phyloP scores from a whole-genome alignment of 2,113 vertebrate genomes.

The Lophius piscatorius region DNA sequence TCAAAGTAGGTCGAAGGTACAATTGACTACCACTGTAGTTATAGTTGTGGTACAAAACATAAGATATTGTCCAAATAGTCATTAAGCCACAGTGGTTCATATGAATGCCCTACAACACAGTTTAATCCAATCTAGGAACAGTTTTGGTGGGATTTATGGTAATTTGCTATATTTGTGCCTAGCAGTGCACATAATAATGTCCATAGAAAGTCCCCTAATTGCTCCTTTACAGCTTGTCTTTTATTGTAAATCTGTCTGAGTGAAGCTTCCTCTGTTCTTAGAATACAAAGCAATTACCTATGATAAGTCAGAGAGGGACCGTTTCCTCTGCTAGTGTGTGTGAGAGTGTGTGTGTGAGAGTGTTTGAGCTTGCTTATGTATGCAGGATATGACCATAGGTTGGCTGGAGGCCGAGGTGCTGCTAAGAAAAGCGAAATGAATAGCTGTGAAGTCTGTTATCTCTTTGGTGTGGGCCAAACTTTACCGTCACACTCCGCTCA shows the following conservation, averaged over 20 bases:
- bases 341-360: neutral
- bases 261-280: slow-evolving; percentile 64
- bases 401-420: slow-evolving; percentile 27
- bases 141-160: slow-evolving; percentile 26
- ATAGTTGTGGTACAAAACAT: neutral
- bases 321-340: slow-evolving; percentile 3
- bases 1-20: slow-evolving; percentile 41
- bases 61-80: too few species aligned
- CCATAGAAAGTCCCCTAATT: slow-evolving; percentile 59
- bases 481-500: slow-evolving; percentile 60
- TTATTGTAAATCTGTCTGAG: neutral
- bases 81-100: too few species aligned
- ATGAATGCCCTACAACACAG: neutral
- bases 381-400: slow-evolving; percentile 29
- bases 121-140: slow-evolving; percentile 15
- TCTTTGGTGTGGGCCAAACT: slow-evolving; percentile 61
- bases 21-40: neutral
- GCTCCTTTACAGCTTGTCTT: neutral
- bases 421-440: slow-evolving; percentile 42
- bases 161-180: slow-evolving; percentile 9
- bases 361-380: neutral
- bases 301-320: slow-evolving; percentile 13
- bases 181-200: slow-evolving; percentile 10
- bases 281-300: slow-evolving; percentile 37
- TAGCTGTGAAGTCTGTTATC: slow-evolving; percentile 50